These are phyloP conservation scores for Epistrophella euchroma DNA, from an alignment of 2,888 invertebrate species.

Conservation along the genomic window DNA sequence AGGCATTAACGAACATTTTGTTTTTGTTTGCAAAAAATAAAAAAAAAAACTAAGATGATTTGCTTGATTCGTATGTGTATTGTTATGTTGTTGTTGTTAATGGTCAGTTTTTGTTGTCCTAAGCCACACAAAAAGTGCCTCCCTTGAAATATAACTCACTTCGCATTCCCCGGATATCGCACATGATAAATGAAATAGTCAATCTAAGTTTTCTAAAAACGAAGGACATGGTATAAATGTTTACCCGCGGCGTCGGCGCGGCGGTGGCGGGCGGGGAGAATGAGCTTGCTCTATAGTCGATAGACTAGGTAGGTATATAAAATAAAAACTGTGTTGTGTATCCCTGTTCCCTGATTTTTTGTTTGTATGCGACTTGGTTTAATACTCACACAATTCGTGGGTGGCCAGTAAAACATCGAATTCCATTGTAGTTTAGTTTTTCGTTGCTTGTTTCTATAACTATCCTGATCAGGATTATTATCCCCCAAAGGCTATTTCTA, in stretches of 20 bases:
- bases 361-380: not conserved
- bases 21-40: not conserved
- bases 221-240: not conserved
- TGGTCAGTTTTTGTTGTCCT: conserved; percentile 1
- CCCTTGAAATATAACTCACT: conserved; percentile 61
- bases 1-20: conserved; percentile 56
- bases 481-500: conserved; percentile 44
- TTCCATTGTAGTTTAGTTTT: conserved; percentile 51
- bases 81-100: not conserved
- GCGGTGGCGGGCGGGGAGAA: no score
- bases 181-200: conserved; percentile 68
- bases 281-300: not conserved
- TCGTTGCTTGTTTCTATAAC: conserved; percentile 26
- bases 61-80: conserved; percentile 18
- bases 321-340: conserved; percentile 6
- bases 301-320: not conserved
- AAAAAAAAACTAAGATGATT: conserved; percentile 38
- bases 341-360: not conserved
- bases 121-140: conserved; percentile 25
- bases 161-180: conserved; percentile 58
- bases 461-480: conserved; percentile 61
- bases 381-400: not conserved
- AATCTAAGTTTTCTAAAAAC: conserved; percentile 49
- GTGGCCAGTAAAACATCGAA: conserved; percentile 56
- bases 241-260: not conserved